Conservation (phyloP, 2,113 vertebrate genomes). For the Kryptolebias marmoratus region DNA sequence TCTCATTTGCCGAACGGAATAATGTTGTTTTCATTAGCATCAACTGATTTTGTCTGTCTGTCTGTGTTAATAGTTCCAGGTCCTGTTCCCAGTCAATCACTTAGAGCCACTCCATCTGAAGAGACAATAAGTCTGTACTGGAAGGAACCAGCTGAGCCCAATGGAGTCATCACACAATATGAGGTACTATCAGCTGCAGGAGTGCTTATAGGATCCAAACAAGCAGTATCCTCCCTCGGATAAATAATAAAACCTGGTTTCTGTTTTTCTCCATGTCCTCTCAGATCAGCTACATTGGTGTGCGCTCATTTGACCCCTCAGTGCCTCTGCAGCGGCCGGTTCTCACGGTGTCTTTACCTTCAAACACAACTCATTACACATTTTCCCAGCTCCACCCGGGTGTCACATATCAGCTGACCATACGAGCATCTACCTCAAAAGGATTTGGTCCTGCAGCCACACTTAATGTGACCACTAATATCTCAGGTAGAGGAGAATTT, state of each 20-base stretch:
- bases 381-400: constrained; percentile 95
- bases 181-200: constrained; percentile 83
- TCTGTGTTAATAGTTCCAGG: constrained; percentile 86
- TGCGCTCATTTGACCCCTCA: constrained; percentile 94
- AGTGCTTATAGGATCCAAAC: neutral
- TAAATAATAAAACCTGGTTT: neutral
- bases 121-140: constrained; percentile 95
- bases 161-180: constrained; percentile 96
- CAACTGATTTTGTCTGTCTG: constrained; percentile 41
- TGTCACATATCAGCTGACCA: constrained; percentile 94
- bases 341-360: constrained; percentile 88
- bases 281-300: constrained; percentile 93
- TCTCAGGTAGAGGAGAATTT: constrained; percentile 85
- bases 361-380: constrained; percentile 90
- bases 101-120: constrained; percentile 95
- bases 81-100: constrained; percentile 89
- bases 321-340: constrained; percentile 90
- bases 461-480: constrained; percentile 96
- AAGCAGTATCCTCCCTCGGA: neutral
- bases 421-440: constrained; percentile 94
- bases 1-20: neutral
- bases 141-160: constrained; percentile 96
- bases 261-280: constrained; percentile 6
- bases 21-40: constrained; percentile 6
- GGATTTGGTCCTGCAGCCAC: constrained; percentile 92